Evolutionary conservation across 2,797 vertebrate genomes (phyloP), one percentile per base, ranked within the genome.

Genomic region (Otolemur crassicaudatus): DNA sequence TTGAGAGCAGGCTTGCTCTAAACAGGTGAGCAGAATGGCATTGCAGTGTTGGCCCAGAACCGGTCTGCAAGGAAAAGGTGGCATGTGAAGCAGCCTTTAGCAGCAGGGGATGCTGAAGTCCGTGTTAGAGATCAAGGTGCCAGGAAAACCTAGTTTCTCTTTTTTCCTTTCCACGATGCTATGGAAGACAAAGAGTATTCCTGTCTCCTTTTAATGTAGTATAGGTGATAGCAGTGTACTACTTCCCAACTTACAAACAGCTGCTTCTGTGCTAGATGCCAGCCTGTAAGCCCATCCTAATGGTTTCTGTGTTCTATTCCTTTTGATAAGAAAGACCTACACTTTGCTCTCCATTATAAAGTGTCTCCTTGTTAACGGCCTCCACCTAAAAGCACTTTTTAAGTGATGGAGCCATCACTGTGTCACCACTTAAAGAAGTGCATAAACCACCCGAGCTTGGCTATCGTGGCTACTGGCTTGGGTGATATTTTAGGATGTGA

Each of bases 291-390:
- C 22, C 8, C 63, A 0, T 31, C 29, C 63, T 94, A 92, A 81
- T 77, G 82, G 25, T 87, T 93, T 94, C 40, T 49, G 23, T 40
- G 20, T 97, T 76, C 67, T 34, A 34, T 53, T 82, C 31, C 34
- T 37, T 87, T 97, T 53, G n/a, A 93, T 94, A 87, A 97, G 89
- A 43, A 96, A 91, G 79, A 67, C 58, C 53, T 91, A 65, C 29
- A 93, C 73, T 95, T 97, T 94, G 61, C 27, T 90, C 63, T 95
- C 72, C 49, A 58, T 79, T 92, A 88, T 65, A 93, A 85, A 90
- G 61, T 87, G 43, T 63, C 49, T 96, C 25, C 85, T 96, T 94
- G 56, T 69, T 94, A 90, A 91, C 83, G 83, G 93, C 69, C 46
- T 27, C 20, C 34, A 73, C 73, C 63, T 90, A 49, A 94, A 96